Percentiles rank a stretch among this genome's conserved stretches.
phyloP scores from a whole-genome alignment of 2,797 vertebrate genomes.

The Alauda arvensis region DNA sequence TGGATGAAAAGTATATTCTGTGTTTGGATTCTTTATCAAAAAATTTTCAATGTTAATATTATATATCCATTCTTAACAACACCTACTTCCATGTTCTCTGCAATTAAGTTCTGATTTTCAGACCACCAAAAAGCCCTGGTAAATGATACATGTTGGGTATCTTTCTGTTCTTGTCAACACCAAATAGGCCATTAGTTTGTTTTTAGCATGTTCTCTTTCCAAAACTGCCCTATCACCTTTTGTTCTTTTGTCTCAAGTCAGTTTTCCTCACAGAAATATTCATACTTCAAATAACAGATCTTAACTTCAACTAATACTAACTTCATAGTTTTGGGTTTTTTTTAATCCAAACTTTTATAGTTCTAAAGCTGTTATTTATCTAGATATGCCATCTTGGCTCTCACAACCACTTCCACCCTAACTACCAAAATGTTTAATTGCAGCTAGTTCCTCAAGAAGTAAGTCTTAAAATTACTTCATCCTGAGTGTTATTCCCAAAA shows the following conservation, averaged over 20 bases:
- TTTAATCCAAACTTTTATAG: not conserved
- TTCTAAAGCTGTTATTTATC: not conserved
- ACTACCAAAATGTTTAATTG: not conserved
- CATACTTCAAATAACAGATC: not conserved
- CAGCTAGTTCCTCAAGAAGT: not conserved
- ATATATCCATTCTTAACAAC: not conserved
- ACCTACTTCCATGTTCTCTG: not conserved
- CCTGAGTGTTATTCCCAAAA: not conserved
- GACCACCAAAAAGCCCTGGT: not conserved
- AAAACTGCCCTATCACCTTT: not conserved
- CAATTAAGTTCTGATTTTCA: not conserved
- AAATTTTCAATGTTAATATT: not conserved
- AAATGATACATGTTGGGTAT: not conserved
- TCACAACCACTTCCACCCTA: not conserved
- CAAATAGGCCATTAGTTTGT: not conserved
- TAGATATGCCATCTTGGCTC: not conserved
- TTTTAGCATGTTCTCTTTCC: not conserved
- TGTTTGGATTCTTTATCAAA: not conserved
- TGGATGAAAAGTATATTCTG: not conserved
- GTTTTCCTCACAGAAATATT: not conserved
- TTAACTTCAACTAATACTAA: not conserved
- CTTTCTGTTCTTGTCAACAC: not conserved
- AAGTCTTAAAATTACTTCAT: not conserved
- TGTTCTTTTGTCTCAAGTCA: not conserved
- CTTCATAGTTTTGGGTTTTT: not conserved